Conservation (phyloP, 2,888 invertebrate species). For the Atethmia centrago region DNA sequence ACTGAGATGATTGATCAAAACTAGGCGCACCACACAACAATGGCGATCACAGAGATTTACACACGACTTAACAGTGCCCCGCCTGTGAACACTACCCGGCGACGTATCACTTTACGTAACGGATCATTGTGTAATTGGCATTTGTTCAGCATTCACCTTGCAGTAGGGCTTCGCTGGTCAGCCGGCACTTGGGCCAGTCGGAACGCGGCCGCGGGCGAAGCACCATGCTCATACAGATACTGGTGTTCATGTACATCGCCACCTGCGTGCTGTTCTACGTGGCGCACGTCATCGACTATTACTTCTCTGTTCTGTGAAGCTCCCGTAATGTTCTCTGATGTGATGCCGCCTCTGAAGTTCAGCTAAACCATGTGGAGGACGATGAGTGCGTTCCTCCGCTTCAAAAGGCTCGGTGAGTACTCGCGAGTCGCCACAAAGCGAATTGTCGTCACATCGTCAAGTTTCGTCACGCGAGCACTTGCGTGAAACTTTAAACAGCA, state of each 20-base stretch:
- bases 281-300: constrained; percentile 87
- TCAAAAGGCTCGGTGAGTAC: constrained; percentile 79
- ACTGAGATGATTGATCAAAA: constrained; percentile 1
- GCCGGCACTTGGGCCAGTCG: constrained; percentile 67
- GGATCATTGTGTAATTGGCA: constrained; percentile 66
- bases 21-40: constrained; percentile 5
- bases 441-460: neutral
- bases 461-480: constrained; percentile 4
- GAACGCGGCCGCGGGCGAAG: constrained; percentile 45
- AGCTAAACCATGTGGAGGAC: constrained; percentile 65
- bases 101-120: constrained; percentile 58
- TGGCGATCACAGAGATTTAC: constrained; percentile 31
- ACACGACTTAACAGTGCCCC: constrained; percentile 17
- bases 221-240: constrained; percentile 88
- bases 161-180: constrained; percentile 69
- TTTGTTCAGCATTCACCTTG: constrained; percentile 73
- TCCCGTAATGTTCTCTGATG: constrained; percentile 32
- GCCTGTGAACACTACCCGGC: constrained; percentile 6
- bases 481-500: constrained; percentile 23
- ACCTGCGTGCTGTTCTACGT: constrained; percentile 88
- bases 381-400: constrained; percentile 64
- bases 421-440: constrained; percentile 1
- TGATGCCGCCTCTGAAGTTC: constrained; percentile 27
- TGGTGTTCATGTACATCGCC: constrained; percentile 89
- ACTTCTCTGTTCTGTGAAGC: constrained; percentile 76